Base-by-base conservation (phyloP, 1,140 invertebrate genomes). In the Daktulosphaira vitifoliae region DNA sequence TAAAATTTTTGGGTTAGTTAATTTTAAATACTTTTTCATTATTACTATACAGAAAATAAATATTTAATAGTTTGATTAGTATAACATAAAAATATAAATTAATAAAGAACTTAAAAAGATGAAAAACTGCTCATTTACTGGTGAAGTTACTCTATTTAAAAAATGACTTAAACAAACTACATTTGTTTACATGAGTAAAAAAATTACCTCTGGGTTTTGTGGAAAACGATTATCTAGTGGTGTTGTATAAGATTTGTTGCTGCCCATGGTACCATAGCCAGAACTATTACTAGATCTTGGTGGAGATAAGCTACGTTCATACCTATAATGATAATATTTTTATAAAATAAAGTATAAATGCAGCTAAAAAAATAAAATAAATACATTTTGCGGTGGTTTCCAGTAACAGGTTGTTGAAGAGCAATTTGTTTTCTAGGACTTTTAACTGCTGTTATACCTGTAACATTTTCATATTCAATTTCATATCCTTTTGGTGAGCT, bases 221-320 rank as follows among this genome's bases (percentile, higher is more conserved):
- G 76, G 75, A 73, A 79, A 78, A 68, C 79, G 68, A 23, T 77
- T 75, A 76, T 82, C 81, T 23, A 37, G 74, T 67, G 53, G 74
- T 72, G 75, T 80, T 33, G 56, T 62, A 75, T 82, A 84, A 66
- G 84, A 84, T 70, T 84, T 82, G 54, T 82, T 84, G 71, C 84
- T 86, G 66, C 83, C 86, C 72, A 87, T 88, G 16, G 88, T 90
- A 48, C 88, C 88, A 73, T 91, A 90, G 8, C 88, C 89, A 39
- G 86, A 89, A 75, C 86, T 89, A 72, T 86, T 87, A 71, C 83
- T 84, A 42, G 87, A 89, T 68, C 86, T 78, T n/a, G 88, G 88
- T 51, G 89, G 88, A 68, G 87, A 89, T 71, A 86, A 83, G 66
- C 84, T 86, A 56, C 86, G 78, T 69, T 86, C 84, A 76, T 86